Evolutionary conservation across 2,888 invertebrate genomes (phyloP).

Genomic region (Nysson spinosus): DNA sequence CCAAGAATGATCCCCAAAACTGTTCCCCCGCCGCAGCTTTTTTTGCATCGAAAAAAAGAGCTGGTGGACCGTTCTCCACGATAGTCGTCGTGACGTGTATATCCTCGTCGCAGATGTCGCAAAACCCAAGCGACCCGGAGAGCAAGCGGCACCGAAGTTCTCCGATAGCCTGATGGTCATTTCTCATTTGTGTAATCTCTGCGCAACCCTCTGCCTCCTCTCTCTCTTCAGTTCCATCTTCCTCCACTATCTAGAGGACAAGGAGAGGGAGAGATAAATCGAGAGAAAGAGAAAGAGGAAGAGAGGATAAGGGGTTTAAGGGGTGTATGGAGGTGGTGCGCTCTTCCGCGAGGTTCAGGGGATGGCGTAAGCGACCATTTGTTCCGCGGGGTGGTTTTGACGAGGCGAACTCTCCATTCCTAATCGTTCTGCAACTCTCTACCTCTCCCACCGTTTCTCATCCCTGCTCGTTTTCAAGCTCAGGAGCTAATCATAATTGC

Average conservation of each 20-base stretch:
- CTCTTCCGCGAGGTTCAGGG: slow-evolving; percentile 40
- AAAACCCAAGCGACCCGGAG: slow-evolving; percentile 49
- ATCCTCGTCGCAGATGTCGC: slow-evolving; percentile 58
- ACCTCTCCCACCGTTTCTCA: neutral
- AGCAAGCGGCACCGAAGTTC: slow-evolving; percentile 65
- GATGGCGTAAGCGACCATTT: slow-evolving; percentile 63
- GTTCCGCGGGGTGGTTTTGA: slow-evolving; percentile 71
- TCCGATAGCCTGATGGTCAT: slow-evolving; percentile 73
- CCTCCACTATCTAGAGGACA: slow-evolving; percentile 12
- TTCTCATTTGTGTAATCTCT: slow-evolving; percentile 77
- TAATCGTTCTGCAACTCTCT: slow-evolving; percentile 56
- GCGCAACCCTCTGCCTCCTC: slow-evolving; percentile 36
- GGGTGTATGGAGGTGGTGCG: too few relatives aligned
- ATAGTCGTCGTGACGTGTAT: slow-evolving; percentile 39
- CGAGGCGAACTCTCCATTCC: slow-evolving; percentile 64
- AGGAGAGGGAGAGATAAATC: neutral
- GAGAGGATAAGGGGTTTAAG: slow-evolving; percentile 7
- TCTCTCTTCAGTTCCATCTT: slow-evolving; percentile 3
- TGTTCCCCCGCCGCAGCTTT: slow-evolving; percentile 2
- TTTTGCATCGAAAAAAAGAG: slow-evolving; percentile 30
- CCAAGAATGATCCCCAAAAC: too few relatives aligned
- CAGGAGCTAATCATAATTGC: slow-evolving; percentile 73
- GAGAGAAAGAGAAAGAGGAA: neutral
- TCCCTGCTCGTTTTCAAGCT: slow-evolving; percentile 27
- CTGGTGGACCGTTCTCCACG: slow-evolving; percentile 18